Conservation (phyloP, 2,113 vertebrate genomes). For the Oxyura jamaicensis region DNA sequence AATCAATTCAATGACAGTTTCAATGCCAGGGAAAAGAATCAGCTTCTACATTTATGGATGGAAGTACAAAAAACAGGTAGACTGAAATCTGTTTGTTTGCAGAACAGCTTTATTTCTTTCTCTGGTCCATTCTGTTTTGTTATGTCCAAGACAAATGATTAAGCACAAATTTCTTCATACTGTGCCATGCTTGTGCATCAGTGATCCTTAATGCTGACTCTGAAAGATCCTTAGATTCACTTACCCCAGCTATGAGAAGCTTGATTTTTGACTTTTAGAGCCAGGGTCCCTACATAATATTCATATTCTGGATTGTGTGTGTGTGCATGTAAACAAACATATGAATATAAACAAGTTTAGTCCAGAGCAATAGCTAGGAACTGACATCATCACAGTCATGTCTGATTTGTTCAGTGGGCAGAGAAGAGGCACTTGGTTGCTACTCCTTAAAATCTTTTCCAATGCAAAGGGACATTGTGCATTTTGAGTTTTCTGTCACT, state of each 20-base stretch:
- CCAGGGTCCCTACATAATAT: not conserved
- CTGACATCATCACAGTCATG: not conserved
- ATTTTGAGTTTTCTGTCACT: not conserved
- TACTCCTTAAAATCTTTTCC: not conserved
- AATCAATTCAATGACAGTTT: constrained; percentile 75
- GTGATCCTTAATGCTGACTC: constrained; percentile 22
- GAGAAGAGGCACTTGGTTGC: not conserved
- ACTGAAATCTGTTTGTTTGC: constrained; percentile 2
- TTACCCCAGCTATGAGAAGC: not conserved
- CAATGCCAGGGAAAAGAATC: constrained; percentile 62
- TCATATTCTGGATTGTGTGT: not conserved
- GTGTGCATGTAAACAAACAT: not conserved
- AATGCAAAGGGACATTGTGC: not conserved
- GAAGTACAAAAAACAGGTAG: constrained; percentile 58
- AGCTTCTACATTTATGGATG: constrained; percentile 48
- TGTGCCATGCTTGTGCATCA: not conserved
- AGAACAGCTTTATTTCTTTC: constrained; percentile 45
- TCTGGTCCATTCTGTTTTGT: constrained; percentile 35
- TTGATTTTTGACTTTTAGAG: not conserved
- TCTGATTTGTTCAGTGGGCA: not conserved
- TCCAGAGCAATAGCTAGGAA: not conserved
- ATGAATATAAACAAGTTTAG: not conserved
- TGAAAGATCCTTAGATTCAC: not conserved
- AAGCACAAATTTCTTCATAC: not conserved
- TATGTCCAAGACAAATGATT: constrained; percentile 22